A percentile compares a stretch with the other conserved stretches of the same genome.
Conservation (phyloP, 2,888 invertebrate genomes). For the Brenthis daphne region DNA sequence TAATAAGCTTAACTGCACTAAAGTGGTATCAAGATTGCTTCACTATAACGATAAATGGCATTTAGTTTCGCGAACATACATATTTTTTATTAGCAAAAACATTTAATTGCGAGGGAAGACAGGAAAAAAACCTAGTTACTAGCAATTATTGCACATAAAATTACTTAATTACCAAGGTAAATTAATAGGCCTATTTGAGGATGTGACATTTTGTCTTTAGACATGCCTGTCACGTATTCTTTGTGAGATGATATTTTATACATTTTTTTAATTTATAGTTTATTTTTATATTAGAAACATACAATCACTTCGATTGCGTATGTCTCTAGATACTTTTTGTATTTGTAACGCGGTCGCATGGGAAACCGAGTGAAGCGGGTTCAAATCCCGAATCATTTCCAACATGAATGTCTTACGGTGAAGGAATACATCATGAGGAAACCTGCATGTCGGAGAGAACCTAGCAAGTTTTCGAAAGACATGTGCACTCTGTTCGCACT, state of each 20-base stretch:
- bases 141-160: conserved; percentile 28
- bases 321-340: not conserved
- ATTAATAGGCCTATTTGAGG: not conserved
- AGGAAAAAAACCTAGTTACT: conserved; percentile 13
- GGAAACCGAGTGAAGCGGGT: too few relatives aligned
- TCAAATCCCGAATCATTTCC: too few relatives aligned
- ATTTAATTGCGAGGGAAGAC: conserved; percentile 3
- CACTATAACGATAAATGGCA: not conserved
- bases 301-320: not conserved
- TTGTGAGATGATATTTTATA: not conserved
- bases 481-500: too few relatives aligned
- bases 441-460: too few relatives aligned
- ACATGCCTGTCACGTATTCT: not conserved
- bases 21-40: too few relatives aligned
- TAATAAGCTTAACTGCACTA: too few relatives aligned
- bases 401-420: too few relatives aligned
- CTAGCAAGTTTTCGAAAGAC: too few relatives aligned
- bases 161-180: conserved; percentile 24
- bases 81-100: not conserved
- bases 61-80: not conserved
- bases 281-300: not conserved
- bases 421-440: too few relatives aligned
- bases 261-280: not conserved
- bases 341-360: too few relatives aligned
- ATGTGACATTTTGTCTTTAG: not conserved